Conservation (phyloP, 2,797 vertebrate species). For the Hemibagrus guttatus region DNA sequence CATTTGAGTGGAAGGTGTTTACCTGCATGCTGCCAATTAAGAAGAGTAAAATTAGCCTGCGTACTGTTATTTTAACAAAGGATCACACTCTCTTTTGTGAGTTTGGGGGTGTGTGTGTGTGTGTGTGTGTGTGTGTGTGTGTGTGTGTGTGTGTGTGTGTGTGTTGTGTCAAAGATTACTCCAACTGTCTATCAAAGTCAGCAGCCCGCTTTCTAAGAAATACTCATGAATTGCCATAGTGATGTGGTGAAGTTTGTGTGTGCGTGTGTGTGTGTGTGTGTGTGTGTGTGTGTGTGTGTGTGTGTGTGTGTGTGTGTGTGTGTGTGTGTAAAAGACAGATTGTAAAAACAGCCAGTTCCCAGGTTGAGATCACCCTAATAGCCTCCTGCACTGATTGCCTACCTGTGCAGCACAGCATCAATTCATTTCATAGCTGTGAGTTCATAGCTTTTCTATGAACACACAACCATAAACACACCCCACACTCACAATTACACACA, state of each 20-base stretch:
- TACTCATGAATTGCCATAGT: constrained; percentile 20
- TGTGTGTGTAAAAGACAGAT: neutral
- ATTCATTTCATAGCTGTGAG: neutral
- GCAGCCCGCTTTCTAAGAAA: constrained; percentile 20
- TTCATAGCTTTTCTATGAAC: neutral
- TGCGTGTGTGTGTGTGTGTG: constrained; percentile 1
- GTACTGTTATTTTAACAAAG: constrained; percentile 42
- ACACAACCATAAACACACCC: neutral
- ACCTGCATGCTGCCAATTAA: constrained; percentile 55
- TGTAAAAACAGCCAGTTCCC: neutral
- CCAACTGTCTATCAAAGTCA: constrained; percentile 51
- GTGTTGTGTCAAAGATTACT: constrained; percentile 37
- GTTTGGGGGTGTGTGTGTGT: no score
- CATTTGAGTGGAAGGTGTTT: constrained; percentile 23
- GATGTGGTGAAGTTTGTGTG: neutral
- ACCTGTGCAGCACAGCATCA: constrained; percentile 15
- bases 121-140: constrained; percentile 1
- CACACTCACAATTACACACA: neutral
- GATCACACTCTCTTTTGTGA: neutral
- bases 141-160: constrained; percentile 6
- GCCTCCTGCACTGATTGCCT: constrained; percentile 13
- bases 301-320: neutral
- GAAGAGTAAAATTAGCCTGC: constrained; percentile 32
- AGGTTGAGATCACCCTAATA: constrained; percentile 15
- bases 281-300: neutral